phyloP scores from a whole-genome alignment of 1,140 invertebrate genomes.

The Hylaeus anthracinus region DNA sequence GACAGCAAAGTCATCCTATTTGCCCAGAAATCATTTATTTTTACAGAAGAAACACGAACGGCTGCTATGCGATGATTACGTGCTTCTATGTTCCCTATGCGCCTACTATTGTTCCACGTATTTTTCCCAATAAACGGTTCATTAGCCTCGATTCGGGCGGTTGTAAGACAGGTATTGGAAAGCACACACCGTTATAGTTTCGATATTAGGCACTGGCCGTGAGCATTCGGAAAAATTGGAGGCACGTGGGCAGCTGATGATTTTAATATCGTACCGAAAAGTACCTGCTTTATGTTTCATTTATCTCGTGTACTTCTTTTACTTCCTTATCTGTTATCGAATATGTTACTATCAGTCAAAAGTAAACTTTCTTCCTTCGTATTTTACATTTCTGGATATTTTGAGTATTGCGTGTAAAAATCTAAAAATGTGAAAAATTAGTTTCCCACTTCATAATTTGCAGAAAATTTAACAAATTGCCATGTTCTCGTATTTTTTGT shows the following conservation, averaged over 20 bases:
- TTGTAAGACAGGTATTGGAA: constrained; percentile 14
- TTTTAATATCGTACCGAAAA: constrained; percentile 19
- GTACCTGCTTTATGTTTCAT: background rate
- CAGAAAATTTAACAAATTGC: no score
- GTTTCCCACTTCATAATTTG: no score
- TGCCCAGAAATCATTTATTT: constrained; percentile 1
- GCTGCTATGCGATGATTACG: background rate
- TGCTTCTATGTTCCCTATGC: background rate
- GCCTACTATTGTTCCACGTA: constrained; percentile 24
- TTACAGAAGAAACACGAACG: background rate
- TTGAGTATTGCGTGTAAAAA: no score
- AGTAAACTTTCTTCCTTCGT: no score
- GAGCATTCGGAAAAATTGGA: constrained; percentile 12
- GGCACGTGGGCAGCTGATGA: background rate
- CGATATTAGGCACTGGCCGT: constrained; percentile 18
- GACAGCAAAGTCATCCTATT: no score
- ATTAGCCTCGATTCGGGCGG: constrained; percentile 41
- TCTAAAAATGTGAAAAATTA: no score
- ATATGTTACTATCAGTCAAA: no score
- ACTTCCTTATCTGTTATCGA: no score
- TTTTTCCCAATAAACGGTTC: constrained; percentile 45
- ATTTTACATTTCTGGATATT: no score
- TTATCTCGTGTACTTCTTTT: background rate
- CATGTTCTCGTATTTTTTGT: no score
- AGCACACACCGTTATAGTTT: constrained; percentile 24